Evolutionary conservation across 2,797 vertebrate genomes (phyloP).

Genomic region (Sciurus vulgaris): DNA sequence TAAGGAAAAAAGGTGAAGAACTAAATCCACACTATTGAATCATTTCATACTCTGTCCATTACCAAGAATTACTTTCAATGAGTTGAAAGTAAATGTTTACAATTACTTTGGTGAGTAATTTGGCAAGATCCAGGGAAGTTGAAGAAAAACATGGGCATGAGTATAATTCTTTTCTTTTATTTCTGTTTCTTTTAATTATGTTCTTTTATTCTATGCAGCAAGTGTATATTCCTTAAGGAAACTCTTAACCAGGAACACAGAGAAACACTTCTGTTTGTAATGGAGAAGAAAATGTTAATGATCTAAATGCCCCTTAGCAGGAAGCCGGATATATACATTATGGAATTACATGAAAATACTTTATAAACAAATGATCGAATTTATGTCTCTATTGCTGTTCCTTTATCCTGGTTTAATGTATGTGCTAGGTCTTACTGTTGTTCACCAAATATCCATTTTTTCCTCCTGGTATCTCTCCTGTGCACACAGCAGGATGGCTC

Average conservation of each 20-base stretch:
- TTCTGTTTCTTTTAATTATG: neutral
- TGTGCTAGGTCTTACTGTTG: neutral
- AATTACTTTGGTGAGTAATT: constrained; percentile 19
- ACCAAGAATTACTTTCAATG: neutral
- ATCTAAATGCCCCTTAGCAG: neutral
- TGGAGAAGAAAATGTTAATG: constrained; percentile 7
- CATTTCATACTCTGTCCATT: neutral
- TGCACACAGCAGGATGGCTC: neutral
- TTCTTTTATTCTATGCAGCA: neutral
- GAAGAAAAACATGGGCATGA: neutral
- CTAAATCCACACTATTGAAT: neutral
- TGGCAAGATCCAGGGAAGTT: neutral
- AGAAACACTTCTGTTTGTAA: constrained; percentile 47
- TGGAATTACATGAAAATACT: neutral
- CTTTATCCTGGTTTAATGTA: constrained; percentile 1
- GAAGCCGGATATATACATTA: neutral
- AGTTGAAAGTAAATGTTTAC: neutral
- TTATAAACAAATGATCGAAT: neutral
- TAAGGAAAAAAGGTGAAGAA: neutral
- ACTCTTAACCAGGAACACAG: neutral
- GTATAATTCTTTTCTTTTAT: neutral
- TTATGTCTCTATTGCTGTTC: neutral
- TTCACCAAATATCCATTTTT: neutral
- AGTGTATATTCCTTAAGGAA: constrained; percentile 44
- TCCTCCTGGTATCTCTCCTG: neutral